Conservation (phyloP, 2,888 invertebrate genomes). For the Trichacis sp. region DNA sequence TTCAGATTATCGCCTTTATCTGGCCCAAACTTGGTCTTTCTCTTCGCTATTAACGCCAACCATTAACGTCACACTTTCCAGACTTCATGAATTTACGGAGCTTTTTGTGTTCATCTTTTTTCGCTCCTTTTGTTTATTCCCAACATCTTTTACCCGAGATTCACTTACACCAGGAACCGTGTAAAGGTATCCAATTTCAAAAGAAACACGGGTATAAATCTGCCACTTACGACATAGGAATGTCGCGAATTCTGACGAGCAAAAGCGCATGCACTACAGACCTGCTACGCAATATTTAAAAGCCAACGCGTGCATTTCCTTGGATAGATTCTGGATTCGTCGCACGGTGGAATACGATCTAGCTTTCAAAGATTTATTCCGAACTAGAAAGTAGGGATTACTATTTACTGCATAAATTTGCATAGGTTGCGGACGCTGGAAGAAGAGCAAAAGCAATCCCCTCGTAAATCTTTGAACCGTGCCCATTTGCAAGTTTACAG, state of each 20-base stretch:
- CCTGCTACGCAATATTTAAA: conserved; percentile 20
- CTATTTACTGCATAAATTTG: conserved; percentile 60
- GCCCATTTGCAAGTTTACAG: conserved; percentile 54
- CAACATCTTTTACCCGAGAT: neutral
- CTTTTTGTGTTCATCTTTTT: neutral
- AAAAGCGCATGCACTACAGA: conserved; percentile 12
- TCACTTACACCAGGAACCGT: neutral
- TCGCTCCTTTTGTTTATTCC: conserved; percentile 3
- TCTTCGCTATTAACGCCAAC: conserved; percentile 22
- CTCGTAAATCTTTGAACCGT: conserved; percentile 56
- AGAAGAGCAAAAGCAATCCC: conserved; percentile 44
- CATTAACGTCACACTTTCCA: conserved; percentile 31
- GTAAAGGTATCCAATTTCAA: neutral
- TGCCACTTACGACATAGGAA: conserved; percentile 15
- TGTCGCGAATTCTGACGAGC: conserved; percentile 1
- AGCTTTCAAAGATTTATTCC: conserved; percentile 53
- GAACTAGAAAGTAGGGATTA: conserved; percentile 51
- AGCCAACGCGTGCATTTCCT: conserved; percentile 31
- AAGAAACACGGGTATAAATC: neutral
- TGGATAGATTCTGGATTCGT: conserved; percentile 43
- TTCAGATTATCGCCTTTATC: conserved; percentile 25
- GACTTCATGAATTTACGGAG: conserved; percentile 15
- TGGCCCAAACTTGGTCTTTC: conserved; percentile 21
- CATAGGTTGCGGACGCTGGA: conserved; percentile 43
- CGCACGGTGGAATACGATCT: conserved; percentile 27